phyloP scores from a whole-genome alignment of 2,113 vertebrate species.

The Nematolebias whitei region DNA sequence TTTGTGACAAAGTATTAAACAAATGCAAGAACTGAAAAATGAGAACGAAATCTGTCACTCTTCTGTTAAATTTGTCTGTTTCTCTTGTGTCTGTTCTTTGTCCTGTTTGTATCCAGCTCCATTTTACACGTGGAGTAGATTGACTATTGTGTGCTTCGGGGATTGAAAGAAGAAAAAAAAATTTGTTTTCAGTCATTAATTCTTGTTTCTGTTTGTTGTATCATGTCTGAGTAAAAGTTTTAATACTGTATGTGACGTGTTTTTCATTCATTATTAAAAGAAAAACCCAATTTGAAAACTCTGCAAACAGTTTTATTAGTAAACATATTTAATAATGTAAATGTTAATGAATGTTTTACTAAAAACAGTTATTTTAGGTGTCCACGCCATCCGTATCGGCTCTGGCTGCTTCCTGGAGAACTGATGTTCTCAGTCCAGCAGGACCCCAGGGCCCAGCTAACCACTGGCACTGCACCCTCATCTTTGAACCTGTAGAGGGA shows the following conservation, averaged over 20 bases:
- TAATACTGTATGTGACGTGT: conserved; percentile 69
- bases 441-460: conserved; percentile 76
- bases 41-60: conserved; percentile 56
- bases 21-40: conserved; percentile 66
- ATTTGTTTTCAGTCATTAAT: conserved; percentile 74
- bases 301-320: neutral
- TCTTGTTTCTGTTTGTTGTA: conserved; percentile 81
- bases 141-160: conserved; percentile 70
- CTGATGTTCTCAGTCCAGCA: conserved; percentile 76
- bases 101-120: conserved; percentile 65
- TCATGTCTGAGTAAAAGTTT: conserved; percentile 80
- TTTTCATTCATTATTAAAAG: conserved; percentile 25
- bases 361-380: neutral
- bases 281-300: neutral
- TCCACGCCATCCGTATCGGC: fast-evolving
- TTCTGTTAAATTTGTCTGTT: conserved; percentile 41
- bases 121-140: conserved; percentile 62
- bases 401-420: conserved; percentile 10
- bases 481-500: conserved; percentile 69
- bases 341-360: neutral
- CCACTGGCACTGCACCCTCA: conserved; percentile 46
- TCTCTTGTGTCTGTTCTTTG: conserved; percentile 52
- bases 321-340: neutral
- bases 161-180: conserved; percentile 68
- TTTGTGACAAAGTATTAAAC: conserved; percentile 77